Evolutionary conservation across 2,888 invertebrate genomes (phyloP), one percentile per base, ranked within the genome.

Genomic region (Alloscopus bannaensis): DNA sequence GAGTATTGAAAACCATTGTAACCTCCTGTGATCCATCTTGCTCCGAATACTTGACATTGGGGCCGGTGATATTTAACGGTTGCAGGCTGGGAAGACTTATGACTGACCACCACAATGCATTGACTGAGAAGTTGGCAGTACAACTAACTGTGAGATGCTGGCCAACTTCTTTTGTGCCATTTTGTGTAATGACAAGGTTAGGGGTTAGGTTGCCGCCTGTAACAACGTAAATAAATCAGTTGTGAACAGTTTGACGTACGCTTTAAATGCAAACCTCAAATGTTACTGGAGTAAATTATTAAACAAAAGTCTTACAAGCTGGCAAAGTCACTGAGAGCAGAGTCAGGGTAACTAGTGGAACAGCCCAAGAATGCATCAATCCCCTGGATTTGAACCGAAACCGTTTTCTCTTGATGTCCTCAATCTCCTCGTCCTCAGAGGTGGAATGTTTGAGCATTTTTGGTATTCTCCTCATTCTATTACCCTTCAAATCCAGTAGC

Each of bases 1-100:
- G 89, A 86, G 91, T 90, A 1, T 89, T 88, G 65, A 93, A 89
- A 86, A 88, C 89, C 62, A 93, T 89, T 0, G 90, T 91, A 59
- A 92, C 91, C 86, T 91, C 90, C 2, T 92, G n/a, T 16, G 31
- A 0, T 0, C 29, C 69, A 4, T 78, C 78, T 4, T 59, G 24
- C 1, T 45, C 42, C 26, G 28, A 3, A 6, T 3, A n/a, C 18
- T 57, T 60, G 8, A 36, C 50, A 26, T 62, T 1, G 18, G 13
- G 60, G 1, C 4, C n/a, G 20, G 66, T 72, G 11, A 69, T 50
- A 22, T 80, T 73, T 4, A 28, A 57, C 24, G 73, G 64, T 13
- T 55, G 73, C 1, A 50, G 40, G 24, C 26, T 71, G 4, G 79
- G 68, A 55, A 29, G 26, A 18, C 57, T 28, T 2, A 73, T 16